Evolutionary conservation across 2,888 invertebrate species (phyloP).

Genomic region (Siphonodentalium dalli): DNA sequence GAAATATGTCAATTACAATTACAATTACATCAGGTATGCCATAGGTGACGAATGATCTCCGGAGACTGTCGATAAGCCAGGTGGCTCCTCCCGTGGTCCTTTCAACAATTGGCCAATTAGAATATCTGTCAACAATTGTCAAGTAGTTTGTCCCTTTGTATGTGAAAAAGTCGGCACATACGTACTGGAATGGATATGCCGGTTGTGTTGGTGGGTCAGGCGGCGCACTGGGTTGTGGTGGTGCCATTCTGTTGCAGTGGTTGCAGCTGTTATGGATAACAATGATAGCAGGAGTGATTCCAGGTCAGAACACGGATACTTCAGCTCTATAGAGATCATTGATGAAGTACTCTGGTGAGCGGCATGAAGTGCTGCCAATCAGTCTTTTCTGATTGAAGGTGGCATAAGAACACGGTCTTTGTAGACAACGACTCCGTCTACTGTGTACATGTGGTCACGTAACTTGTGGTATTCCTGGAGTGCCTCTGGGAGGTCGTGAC

Average conservation of each 20-base stretch:
- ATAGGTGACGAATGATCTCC: constrained; percentile 29
- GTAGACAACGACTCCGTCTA: constrained; percentile 27
- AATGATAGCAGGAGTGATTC: constrained; percentile 22
- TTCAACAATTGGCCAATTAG: constrained; percentile 29
- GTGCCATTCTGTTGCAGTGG: constrained; percentile 24
- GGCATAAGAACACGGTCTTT: constrained; percentile 23
- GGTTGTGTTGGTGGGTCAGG: constrained; percentile 16
- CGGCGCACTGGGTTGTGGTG: constrained; percentile 27
- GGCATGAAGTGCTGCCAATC: constrained; percentile 27
- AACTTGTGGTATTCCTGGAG: too few species aligned
- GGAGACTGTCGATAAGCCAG: constrained; percentile 22
- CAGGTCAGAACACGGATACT: constrained; percentile 29
- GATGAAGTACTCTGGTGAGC: constrained; percentile 25
- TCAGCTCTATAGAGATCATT: constrained; percentile 26
- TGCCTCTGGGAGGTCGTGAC: too few species aligned
- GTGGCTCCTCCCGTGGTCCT: constrained; percentile 20
- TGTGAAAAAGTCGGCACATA: constrained; percentile 26
- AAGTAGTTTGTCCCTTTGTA: constrained; percentile 28
- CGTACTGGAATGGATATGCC: constrained; percentile 28
- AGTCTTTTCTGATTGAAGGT: constrained; percentile 11
- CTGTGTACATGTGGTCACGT: too few species aligned
- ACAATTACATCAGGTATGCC: too few species aligned
- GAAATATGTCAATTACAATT: too few species aligned
- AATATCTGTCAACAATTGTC: constrained; percentile 30
- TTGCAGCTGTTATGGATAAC: constrained; percentile 20